A percentile compares a stretch with the other conserved stretches of the same genome.
These are phyloP conservation scores for Abrostola triplasia DNA, from an alignment of 2,888 invertebrate genomes.

Conservation along the genomic window DNA sequence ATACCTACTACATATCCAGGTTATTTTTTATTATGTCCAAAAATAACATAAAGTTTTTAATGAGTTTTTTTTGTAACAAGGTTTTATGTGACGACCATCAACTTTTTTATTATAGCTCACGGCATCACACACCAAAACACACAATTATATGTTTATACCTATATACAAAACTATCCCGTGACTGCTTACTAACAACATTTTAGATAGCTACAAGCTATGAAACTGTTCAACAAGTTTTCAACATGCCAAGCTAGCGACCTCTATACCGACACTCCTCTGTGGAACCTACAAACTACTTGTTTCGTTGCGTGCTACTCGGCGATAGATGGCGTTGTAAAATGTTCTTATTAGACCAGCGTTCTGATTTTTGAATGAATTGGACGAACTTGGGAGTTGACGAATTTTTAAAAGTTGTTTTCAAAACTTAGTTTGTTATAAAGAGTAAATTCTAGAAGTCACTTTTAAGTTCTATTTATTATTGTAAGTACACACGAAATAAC, in stretches of 20 bases:
- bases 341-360: conserved; percentile 47
- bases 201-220: neutral
- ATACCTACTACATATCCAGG: no score
- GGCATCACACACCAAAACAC: no score
- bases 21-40: neutral
- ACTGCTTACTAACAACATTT: neutral
- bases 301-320: conserved; percentile 70
- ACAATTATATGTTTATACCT: neutral
- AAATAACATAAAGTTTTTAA: no score
- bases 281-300: conserved; percentile 3
- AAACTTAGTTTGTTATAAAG: no score
- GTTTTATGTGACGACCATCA: no score
- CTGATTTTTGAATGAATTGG: neutral
- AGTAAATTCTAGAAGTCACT: no score
- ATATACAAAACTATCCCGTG: neutral
- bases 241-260: conserved; percentile 63
- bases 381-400: no score
- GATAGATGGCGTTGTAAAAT: conserved; percentile 70
- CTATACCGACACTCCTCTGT: conserved; percentile 50
- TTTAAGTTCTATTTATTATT: no score
- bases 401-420: no score
- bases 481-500: no score
- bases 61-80: no score
- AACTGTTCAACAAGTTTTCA: conserved; percentile 15
- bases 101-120: no score